These are phyloP conservation scores for Acromyrmex charruanus DNA, from an alignment of 1,140 invertebrate species.

Conservation along the genomic window DNA sequence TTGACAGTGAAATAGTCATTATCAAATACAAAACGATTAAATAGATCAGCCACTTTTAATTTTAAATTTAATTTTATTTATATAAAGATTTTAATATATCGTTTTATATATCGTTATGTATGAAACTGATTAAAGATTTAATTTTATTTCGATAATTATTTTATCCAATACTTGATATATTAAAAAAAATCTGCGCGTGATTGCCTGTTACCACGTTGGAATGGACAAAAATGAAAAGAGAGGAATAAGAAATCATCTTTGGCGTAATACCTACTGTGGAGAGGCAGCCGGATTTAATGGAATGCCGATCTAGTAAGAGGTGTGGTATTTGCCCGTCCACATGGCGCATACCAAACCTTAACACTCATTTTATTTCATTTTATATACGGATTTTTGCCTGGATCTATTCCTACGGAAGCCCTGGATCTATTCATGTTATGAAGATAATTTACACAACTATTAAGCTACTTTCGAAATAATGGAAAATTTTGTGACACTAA, in stretches of 20 bases:
- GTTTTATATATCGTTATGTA: background rate
- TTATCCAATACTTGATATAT: background rate
- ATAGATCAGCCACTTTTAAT: background rate
- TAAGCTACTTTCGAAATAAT: background rate
- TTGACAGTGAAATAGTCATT: background rate
- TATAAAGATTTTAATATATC: background rate
- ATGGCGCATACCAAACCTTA: slow-evolving; percentile 71
- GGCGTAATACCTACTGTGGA: slow-evolving; percentile 41
- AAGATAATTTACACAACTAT: slow-evolving; percentile 17
- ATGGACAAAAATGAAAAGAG: slow-evolving; percentile 47
- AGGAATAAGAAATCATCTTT: slow-evolving; percentile 59
- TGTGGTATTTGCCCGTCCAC: slow-evolving; percentile 74
- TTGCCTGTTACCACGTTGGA: slow-evolving; percentile 20
- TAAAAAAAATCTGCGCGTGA: background rate
- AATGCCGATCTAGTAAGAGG: slow-evolving; percentile 80
- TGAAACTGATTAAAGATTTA: background rate
- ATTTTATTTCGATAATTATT: slow-evolving; percentile 7
- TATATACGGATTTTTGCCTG: slow-evolving; percentile 46
- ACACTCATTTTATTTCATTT: slow-evolving; percentile 63
- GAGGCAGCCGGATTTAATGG: slow-evolving; percentile 67
- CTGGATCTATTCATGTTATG: slow-evolving; percentile 2
- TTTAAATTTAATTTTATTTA: background rate
- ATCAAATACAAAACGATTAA: background rate
- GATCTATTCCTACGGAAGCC: too few species aligned
- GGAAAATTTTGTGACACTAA: background rate